Evolutionary conservation across 2,888 invertebrate species (phyloP).

Genomic region (Aleiodes testaceus): DNA sequence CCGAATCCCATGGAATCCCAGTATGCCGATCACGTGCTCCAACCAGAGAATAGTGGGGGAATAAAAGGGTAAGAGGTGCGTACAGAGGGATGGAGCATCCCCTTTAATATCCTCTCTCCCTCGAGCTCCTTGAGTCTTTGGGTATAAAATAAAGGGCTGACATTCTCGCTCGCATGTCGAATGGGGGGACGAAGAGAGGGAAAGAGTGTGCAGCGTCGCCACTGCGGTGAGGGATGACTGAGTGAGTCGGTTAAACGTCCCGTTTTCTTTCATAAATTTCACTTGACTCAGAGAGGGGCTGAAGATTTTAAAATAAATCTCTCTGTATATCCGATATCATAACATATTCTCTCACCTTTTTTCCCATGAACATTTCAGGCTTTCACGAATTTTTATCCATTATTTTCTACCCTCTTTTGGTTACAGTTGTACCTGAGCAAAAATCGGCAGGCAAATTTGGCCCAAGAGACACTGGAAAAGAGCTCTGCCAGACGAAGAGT

Average conservation of each 20-base stretch:
- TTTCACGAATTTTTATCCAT: constrained; percentile 4
- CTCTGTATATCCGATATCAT: constrained; percentile 64
- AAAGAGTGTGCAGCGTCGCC: constrained; percentile 61
- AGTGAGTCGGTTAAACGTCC: constrained; percentile 71
- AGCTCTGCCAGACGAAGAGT: constrained; percentile 62
- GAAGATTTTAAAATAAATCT: constrained; percentile 71
- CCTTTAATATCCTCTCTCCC: constrained; percentile 67
- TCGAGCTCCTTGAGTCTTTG: constrained; percentile 55
- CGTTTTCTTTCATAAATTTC: constrained; percentile 73
- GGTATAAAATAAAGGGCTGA: constrained; percentile 70
- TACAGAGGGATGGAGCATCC: constrained; percentile 62
- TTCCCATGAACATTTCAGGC: neutral
- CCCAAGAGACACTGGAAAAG: constrained; percentile 56
- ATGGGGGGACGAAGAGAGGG: constrained; percentile 48
- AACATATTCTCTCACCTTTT: constrained; percentile 41
- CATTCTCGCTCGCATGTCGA: constrained; percentile 61
- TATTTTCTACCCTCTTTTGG: constrained; percentile 28
- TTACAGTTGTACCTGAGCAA: constrained; percentile 69
- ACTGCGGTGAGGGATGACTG: constrained; percentile 70
- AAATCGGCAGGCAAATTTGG: constrained; percentile 61
- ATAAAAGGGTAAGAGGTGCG: constrained; percentile 28
- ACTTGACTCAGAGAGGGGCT: constrained; percentile 61
- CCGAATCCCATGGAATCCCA: constrained; percentile 59
- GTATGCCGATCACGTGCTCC: constrained; percentile 71
- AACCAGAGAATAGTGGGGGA: constrained; percentile 21